phyloP scores from a whole-genome alignment of 2,797 vertebrate species.

The Phaenicophaeus curvirostris region DNA sequence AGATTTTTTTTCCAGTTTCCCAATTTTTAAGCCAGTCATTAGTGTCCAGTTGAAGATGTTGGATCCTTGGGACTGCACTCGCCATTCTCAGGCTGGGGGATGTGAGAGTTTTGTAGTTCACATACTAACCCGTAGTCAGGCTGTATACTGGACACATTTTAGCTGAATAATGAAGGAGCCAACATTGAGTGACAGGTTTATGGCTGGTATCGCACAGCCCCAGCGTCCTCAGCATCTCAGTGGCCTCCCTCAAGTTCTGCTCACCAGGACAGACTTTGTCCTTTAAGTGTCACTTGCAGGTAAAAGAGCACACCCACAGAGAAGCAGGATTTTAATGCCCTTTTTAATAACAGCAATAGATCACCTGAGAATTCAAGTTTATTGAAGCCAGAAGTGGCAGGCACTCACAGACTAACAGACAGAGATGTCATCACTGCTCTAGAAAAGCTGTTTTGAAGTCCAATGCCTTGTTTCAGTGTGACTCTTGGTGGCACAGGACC shows the following conservation, averaged over 20 bases:
- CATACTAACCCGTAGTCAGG: neutral
- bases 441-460: neutral
- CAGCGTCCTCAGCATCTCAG: neutral
- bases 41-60: neutral
- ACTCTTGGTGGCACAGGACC: neutral
- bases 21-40: neutral
- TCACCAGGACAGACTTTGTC: neutral
- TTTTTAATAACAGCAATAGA: neutral
- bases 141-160: neutral
- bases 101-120: neutral
- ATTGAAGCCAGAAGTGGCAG: neutral
- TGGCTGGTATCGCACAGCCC: neutral
- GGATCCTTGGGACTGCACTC: neutral
- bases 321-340: neutral
- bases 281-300: neutral
- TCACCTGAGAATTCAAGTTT: neutral
- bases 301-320: neutral
- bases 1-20: neutral
- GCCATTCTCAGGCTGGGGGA: neutral
- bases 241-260: fast-evolving
- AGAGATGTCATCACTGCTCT: neutral
- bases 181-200: neutral
- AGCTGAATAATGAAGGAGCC: neutral
- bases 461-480: neutral
- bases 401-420: neutral